phyloP scores from a whole-genome alignment of 92 coral and sea anemone genomes.

The Scolanthus callimorphus region DNA sequence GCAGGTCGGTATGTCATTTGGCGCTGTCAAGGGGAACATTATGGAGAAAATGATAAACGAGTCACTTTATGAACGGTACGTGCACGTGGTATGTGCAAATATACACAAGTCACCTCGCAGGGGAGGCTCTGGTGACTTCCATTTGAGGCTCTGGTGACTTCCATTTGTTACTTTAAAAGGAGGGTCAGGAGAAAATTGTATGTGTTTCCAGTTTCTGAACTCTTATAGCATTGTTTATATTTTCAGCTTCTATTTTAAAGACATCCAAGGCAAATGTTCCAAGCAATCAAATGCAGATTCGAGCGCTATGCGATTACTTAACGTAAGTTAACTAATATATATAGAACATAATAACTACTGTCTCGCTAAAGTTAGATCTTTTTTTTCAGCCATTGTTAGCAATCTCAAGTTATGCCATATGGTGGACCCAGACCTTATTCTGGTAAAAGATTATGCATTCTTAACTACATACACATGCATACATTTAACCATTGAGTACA shows the following conservation, averaged over 20 bases:
- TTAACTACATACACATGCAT: too few relatives aligned
- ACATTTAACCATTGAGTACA: too few relatives aligned
- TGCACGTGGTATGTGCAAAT: background rate
- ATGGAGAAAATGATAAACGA: constrained; percentile 51
- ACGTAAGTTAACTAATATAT: constrained; percentile 88
- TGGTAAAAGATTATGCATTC: too few relatives aligned
- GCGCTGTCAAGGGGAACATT: constrained; percentile 45
- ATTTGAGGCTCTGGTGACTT: too few relatives aligned
- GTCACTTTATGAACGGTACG: constrained; percentile 37
- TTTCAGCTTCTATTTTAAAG: constrained; percentile 39
- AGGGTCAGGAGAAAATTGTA: too few relatives aligned
- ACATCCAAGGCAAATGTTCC: constrained; percentile 61
- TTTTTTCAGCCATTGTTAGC: constrained; percentile 73
- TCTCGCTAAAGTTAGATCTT: too few relatives aligned
- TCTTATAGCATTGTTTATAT: too few relatives aligned
- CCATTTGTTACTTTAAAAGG: background rate
- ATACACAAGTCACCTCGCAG: too few relatives aligned
- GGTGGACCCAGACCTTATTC: constrained; percentile 90
- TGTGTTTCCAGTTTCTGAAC: too few relatives aligned
- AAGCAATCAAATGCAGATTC: constrained; percentile 26
- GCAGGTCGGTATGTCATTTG: constrained; percentile 79
- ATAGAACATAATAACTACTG: too few relatives aligned
- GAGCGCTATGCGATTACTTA: constrained; percentile 74
- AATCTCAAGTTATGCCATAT: constrained; percentile 62
- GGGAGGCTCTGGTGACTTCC: too few relatives aligned